A percentile compares a stretch with the other conserved stretches of the same genome.
Evolutionary conservation across 2,888 invertebrate genomes (phyloP).

Genomic region (Candidula unifasciata): DNA sequence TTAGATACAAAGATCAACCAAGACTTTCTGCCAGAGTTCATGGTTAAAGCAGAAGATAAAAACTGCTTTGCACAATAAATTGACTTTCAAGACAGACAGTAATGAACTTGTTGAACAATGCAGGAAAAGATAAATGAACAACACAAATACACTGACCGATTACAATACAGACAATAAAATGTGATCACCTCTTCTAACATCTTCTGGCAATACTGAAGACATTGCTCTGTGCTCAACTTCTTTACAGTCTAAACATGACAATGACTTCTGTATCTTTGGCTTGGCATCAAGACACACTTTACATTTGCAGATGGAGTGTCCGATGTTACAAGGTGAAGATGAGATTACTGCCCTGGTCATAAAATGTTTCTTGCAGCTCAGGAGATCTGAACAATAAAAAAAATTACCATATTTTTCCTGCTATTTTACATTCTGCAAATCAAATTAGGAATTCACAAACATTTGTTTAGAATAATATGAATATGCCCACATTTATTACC

Average conservation of each 20-base stretch:
- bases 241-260: conserved; percentile 45
- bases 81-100: too few species aligned
- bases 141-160: too few species aligned
- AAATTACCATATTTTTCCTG: too few species aligned
- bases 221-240: conserved; percentile 34
- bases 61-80: too few species aligned
- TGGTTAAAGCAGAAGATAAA: too few species aligned
- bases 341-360: conserved; percentile 48
- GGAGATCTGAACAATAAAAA: conserved; percentile 41
- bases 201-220: conserved; percentile 39
- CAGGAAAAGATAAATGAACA: too few species aligned
- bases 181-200: conserved; percentile 43
- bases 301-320: conserved; percentile 46
- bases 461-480: not conserved
- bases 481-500: not conserved
- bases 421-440: not conserved
- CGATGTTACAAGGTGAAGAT: conserved; percentile 49
- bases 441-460: not conserved
- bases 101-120: too few species aligned
- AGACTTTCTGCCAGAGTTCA: too few species aligned
- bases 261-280: conserved; percentile 37
- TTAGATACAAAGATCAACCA: too few species aligned
- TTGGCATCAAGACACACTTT: conserved; percentile 31
- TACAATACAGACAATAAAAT: not conserved
- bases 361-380: conserved; percentile 52